Conservation (phyloP, 2,888 invertebrate genomes). For the Eustalomyia histrio region DNA sequence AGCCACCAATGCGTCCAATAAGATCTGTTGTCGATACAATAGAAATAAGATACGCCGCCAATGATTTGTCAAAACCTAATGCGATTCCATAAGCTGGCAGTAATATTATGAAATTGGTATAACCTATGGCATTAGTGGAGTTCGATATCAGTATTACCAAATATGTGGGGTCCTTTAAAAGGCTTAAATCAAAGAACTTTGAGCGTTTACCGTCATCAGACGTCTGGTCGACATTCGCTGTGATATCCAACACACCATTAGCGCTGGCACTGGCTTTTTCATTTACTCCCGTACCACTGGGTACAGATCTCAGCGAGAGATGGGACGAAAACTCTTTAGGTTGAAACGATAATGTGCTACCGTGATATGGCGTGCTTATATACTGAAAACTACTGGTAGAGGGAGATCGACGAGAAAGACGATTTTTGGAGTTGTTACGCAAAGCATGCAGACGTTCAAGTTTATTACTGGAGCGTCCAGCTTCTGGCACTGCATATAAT, state of each 20-base stretch:
- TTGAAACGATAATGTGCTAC: constrained; percentile 89
- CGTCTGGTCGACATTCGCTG: constrained; percentile 70
- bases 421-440: constrained; percentile 77
- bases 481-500: constrained; percentile 86
- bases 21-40: constrained; percentile 90
- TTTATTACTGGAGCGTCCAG: constrained; percentile 78
- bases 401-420: constrained; percentile 85
- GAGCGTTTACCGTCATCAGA: constrained; percentile 70
- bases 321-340: constrained; percentile 89
- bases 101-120: constrained; percentile 91
- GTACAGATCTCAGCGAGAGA: constrained; percentile 86
- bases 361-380: constrained; percentile 91
- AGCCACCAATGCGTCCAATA: constrained; percentile 91
- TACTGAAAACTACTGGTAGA: constrained; percentile 92
- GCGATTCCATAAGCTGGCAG: constrained; percentile 88
- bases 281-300: constrained; percentile 79
- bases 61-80: constrained; percentile 85
- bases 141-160: constrained; percentile 90
- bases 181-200: constrained; percentile 87
- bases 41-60: constrained; percentile 87
- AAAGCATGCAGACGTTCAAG: constrained; percentile 70
- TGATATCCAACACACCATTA: constrained; percentile 66
- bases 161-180: constrained; percentile 89
- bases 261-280: constrained; percentile 70
- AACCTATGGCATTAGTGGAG: constrained; percentile 91